Evolutionary conservation across 2,888 invertebrate species (phyloP).

Genomic region (Caenorhabditis sp.): DNA sequence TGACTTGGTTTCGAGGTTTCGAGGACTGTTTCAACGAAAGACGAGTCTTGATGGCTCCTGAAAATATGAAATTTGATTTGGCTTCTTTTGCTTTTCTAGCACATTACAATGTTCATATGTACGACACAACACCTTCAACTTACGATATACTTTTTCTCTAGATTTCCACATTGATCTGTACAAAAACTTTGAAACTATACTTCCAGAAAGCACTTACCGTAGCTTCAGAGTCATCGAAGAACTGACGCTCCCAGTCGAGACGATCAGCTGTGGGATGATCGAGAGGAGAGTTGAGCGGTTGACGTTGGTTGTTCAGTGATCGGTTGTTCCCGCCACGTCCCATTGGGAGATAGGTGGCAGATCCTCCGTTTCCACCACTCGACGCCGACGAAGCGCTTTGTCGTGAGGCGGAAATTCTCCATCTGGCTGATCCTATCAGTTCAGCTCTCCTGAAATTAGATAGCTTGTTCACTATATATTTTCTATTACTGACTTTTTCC

Average conservation of each 20-base stretch:
- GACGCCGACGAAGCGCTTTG: conserved; percentile 58
- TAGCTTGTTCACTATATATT: neutral
- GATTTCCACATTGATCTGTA: conserved; percentile 64
- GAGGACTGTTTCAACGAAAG: conserved; percentile 4
- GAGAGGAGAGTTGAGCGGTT: conserved; percentile 65
- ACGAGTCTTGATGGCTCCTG: conserved; percentile 28
- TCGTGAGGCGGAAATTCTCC: conserved; percentile 71
- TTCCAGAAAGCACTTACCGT: conserved; percentile 60
- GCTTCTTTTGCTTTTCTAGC: neutral
- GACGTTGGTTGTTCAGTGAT: conserved; percentile 58
- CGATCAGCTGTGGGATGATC: conserved; percentile 73
- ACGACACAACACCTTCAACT: conserved; percentile 61
- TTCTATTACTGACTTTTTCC: conserved; percentile 67
- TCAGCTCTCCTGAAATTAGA: conserved; percentile 62
- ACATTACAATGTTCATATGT: neutral
- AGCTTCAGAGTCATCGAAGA: conserved; percentile 78
- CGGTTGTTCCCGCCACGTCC: conserved; percentile 54
- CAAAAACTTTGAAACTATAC: neutral
- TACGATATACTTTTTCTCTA: conserved; percentile 25
- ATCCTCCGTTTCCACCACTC: conserved; percentile 35
- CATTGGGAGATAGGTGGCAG: conserved; percentile 65
- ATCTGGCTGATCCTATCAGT: conserved; percentile 70
- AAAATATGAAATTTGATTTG: neutral
- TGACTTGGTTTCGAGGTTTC: neutral
- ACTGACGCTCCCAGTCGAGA: conserved; percentile 81